Conservation (phyloP, 2,113 vertebrate genomes). For the Salvelinus fontinalis region DNA sequence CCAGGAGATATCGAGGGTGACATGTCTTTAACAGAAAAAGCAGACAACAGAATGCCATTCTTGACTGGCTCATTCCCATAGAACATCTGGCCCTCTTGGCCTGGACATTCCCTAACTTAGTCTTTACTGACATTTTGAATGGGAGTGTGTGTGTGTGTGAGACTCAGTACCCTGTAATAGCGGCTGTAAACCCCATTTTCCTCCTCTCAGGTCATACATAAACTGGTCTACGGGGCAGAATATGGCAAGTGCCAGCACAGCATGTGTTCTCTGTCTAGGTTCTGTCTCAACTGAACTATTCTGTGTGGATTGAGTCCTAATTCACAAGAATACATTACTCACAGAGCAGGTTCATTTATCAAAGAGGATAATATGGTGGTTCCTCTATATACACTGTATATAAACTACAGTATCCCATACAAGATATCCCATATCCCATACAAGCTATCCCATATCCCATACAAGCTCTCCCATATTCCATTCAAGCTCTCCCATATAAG, state of each 20-base stretch:
- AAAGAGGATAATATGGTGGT: not conserved
- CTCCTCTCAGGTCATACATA: not conserved
- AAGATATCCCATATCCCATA: too few relatives aligned
- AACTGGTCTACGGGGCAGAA: not conserved
- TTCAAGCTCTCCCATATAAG: too few relatives aligned
- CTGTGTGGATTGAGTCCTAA: not conserved
- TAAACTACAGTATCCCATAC: too few relatives aligned
- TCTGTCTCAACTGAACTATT: not conserved
- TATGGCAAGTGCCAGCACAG: not conserved
- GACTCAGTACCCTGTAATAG: not conserved
- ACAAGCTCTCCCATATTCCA: too few relatives aligned
- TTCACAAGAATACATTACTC: not conserved
- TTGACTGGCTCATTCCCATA: too few relatives aligned
- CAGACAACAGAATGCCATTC: not conserved
- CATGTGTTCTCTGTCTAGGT: not conserved
- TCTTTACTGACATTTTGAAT: not conserved
- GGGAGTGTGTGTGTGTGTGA: not conserved
- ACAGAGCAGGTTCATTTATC: not conserved
- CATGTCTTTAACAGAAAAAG: not conserved
- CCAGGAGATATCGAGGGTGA: not conserved
- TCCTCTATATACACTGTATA: not conserved
- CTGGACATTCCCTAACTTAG: not conserved
- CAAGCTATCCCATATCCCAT: too few relatives aligned
- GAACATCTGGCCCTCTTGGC: not conserved
- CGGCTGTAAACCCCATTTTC: not conserved